phyloP scores from a whole-genome alignment of 1,140 invertebrate species.

The Ooceraea biroi region DNA sequence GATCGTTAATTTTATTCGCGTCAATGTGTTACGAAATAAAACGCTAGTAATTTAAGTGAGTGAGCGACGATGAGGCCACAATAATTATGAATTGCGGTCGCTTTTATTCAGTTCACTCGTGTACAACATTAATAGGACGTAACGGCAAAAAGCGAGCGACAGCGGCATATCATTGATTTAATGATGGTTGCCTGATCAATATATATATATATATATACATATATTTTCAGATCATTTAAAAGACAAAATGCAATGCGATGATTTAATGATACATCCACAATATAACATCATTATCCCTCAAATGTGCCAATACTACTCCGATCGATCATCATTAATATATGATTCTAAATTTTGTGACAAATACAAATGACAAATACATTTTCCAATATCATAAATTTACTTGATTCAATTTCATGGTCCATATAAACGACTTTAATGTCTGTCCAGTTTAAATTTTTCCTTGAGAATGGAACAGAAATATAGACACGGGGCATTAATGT shows the following conservation, averaged over 20 bases:
- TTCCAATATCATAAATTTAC: background rate
- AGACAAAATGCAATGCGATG: conserved; percentile 31
- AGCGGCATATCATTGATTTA: conserved; percentile 34
- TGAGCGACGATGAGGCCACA: conserved; percentile 29
- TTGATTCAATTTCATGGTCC: background rate
- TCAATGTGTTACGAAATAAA: conserved; percentile 47
- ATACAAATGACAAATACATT: background rate
- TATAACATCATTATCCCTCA: background rate
- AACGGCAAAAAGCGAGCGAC: conserved; percentile 33
- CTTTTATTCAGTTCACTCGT: conserved; percentile 45
- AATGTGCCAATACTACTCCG: background rate
- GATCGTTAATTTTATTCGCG: conserved; percentile 27
- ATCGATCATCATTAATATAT: conserved; percentile 49
- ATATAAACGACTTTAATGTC: background rate
- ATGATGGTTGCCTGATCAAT: conserved; percentile 33
- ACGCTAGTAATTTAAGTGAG: conserved; percentile 52
- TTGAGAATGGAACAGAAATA: background rate
- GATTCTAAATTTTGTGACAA: background rate
- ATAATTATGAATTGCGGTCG: conserved; percentile 49
- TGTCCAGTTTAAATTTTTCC: background rate
- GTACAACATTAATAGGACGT: conserved; percentile 35
- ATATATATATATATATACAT: conserved; percentile 12
- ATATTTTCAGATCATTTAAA: conserved; percentile 45
- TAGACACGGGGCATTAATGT: background rate
- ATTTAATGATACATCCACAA: conserved; percentile 18